Conservation (phyloP, 1,140 invertebrate genomes). For the Drosophila persimilis region DNA sequence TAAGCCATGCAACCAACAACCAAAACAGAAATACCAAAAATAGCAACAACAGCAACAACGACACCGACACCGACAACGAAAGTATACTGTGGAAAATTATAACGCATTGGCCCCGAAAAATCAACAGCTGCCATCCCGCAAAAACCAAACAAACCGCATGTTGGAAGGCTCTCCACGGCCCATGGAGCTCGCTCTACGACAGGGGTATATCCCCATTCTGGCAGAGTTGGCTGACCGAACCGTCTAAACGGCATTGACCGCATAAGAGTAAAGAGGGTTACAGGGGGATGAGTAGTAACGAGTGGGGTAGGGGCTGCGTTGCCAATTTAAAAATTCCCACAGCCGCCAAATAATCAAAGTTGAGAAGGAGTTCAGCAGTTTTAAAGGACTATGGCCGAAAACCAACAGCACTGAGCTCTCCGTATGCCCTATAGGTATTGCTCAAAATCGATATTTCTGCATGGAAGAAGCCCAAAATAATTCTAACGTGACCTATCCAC, state of each 20-base stretch:
- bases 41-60: conserved; percentile 1
- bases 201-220: neutral
- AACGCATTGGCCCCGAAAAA: conserved; percentile 77
- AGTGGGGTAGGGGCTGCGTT: conserved; percentile 6
- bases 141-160: conserved; percentile 77
- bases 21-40: neutral
- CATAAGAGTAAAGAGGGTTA: conserved; percentile 48
- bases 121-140: conserved; percentile 75
- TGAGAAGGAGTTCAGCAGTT: conserved; percentile 59
- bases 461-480: too few species aligned
- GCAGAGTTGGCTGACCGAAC: conserved; percentile 65
- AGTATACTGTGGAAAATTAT: conserved; percentile 68
- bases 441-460: too few species aligned
- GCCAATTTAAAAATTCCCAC: conserved; percentile 77
- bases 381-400: conserved; percentile 20
- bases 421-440: too few species aligned
- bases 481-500: too few species aligned
- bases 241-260: conserved; percentile 76
- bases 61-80: conserved; percentile 9
- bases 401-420: too few species aligned
- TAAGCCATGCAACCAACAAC: conserved; percentile 42
- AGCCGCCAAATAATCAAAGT: conserved; percentile 69
- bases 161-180: conserved; percentile 32
- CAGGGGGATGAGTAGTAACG: too few species aligned
- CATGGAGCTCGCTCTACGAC: conserved; percentile 9